Conservation (phyloP, 2,888 invertebrate genomes). For the Drosophila meridionalis region DNA sequence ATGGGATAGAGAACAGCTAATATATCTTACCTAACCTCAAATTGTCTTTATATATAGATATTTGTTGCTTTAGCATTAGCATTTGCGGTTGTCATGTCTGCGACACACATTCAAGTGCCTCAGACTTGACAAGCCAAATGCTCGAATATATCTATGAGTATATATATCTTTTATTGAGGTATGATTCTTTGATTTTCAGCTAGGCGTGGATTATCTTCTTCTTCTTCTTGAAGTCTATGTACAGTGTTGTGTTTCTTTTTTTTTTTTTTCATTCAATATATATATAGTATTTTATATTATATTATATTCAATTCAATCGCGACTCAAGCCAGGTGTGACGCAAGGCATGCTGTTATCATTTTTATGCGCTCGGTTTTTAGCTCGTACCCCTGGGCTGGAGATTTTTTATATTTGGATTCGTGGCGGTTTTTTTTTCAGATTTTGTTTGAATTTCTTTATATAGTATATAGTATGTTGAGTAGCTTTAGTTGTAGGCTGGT, state of each 20-base stretch:
- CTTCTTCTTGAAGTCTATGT: slow-evolving; percentile 55
- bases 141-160: neutral
- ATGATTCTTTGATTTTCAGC: slow-evolving; percentile 36
- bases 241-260: slow-evolving; percentile 65
- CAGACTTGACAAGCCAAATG: slow-evolving; percentile 66
- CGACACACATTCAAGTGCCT: slow-evolving; percentile 53
- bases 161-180: slow-evolving; percentile 29
- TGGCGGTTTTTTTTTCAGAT: slow-evolving; percentile 34
- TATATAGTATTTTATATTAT: slow-evolving; percentile 4
- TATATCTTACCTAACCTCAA: slow-evolving; percentile 74
- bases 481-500: slow-evolving; percentile 34
- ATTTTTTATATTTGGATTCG: slow-evolving; percentile 27
- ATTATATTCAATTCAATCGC: slow-evolving; percentile 78
- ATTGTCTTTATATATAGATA: neutral
- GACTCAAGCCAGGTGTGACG: slow-evolving; percentile 81
- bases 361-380: slow-evolving; percentile 64
- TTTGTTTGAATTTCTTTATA: slow-evolving; percentile 26
- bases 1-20: slow-evolving; percentile 52
- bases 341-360: slow-evolving; percentile 72
- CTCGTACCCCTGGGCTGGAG: slow-evolving; percentile 73
- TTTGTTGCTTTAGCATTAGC: slow-evolving; percentile 17
- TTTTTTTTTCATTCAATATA: slow-evolving; percentile 24
- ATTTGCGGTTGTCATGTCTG: slow-evolving; percentile 69
- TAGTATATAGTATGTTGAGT: slow-evolving; percentile 36
- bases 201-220: slow-evolving; percentile 14